Percentiles rank a stretch among this genome's conserved stretches.
Conservation (phyloP, 2,888 invertebrate species). For the Lepidocyrtinus sp. region DNA sequence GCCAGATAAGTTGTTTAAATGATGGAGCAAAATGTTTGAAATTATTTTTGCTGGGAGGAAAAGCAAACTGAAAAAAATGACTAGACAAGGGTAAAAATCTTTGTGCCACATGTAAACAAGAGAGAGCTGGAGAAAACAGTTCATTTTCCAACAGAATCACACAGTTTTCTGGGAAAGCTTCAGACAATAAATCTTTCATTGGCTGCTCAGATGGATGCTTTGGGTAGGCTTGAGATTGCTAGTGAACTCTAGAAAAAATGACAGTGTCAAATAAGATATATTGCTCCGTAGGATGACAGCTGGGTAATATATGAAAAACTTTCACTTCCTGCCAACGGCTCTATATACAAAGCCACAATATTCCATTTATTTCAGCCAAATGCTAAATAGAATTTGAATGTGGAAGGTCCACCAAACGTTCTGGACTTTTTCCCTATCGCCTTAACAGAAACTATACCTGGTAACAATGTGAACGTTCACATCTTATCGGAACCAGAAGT, state of each 20-base stretch:
- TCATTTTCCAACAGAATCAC: slow-evolving; percentile 10
- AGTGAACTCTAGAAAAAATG: slow-evolving; percentile 43
- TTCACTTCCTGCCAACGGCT: slow-evolving; percentile 33
- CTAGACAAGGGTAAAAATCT: slow-evolving; percentile 27
- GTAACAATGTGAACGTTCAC: too few relatives aligned
- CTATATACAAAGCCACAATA: slow-evolving; percentile 7
- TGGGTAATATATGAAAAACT: slow-evolving; percentile 42
- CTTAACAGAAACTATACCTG: too few relatives aligned
- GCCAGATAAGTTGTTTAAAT: slow-evolving; percentile 12
- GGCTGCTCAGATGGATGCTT: slow-evolving; percentile 51
- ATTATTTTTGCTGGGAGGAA: slow-evolving; percentile 10
- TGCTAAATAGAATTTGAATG: slow-evolving; percentile 11
- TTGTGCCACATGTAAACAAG: slow-evolving; percentile 52
- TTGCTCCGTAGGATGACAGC: slow-evolving; percentile 32
- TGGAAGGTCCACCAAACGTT: too few relatives aligned
- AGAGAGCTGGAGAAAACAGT: slow-evolving; percentile 41
- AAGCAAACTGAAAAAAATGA: slow-evolving; percentile 40
- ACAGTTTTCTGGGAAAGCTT: slow-evolving; percentile 3
- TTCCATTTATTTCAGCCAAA: not conserved
- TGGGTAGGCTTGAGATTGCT: slow-evolving; percentile 47
- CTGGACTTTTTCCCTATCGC: too few relatives aligned
- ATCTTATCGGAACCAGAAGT: too few relatives aligned
- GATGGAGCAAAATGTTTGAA: not conserved
- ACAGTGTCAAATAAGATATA: slow-evolving; percentile 58
- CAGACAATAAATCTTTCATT: slow-evolving; percentile 58